A percentile compares a stretch with the other conserved stretches of the same genome.
phyloP scores from a whole-genome alignment of 1,140 invertebrate species.

The Tachypleus tridentatus region DNA sequence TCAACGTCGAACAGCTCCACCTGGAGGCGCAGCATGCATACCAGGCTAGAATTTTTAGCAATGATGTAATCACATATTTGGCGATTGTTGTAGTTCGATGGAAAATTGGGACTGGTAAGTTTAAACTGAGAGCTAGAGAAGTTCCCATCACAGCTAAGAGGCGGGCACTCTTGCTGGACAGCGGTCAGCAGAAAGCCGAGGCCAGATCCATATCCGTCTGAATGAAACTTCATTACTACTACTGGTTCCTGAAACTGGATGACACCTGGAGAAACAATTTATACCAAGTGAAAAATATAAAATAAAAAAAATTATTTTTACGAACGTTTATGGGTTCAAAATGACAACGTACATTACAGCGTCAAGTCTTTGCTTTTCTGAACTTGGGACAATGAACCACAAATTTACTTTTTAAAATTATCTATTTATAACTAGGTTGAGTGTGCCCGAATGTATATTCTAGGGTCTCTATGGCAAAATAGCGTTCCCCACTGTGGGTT shows the following conservation, averaged over 20 bases:
- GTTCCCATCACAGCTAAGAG: slow-evolving; percentile 9
- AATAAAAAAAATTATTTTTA: too few species aligned
- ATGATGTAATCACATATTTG: slow-evolving; percentile 11
- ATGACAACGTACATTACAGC: too few species aligned
- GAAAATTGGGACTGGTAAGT: slow-evolving; percentile 14
- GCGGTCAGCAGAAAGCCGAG: slow-evolving; percentile 18
- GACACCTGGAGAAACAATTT: too few species aligned
- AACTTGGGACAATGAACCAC: too few species aligned
- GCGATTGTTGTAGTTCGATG: slow-evolving; percentile 15
- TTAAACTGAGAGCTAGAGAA: slow-evolving; percentile 8
- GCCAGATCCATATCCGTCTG: slow-evolving; percentile 9
- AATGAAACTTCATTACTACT: slow-evolving; percentile 19
- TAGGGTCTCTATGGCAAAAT: too few species aligned
- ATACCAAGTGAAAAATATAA: too few species aligned
- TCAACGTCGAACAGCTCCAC: slow-evolving; percentile 16
- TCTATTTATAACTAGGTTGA: too few species aligned
- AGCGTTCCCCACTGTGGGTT: too few species aligned
- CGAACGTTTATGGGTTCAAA: too few species aligned
- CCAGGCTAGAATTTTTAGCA: slow-evolving; percentile 6
- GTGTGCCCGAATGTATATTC: too few species aligned
- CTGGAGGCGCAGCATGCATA: slow-evolving; percentile 12
- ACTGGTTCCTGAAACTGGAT: neutral
- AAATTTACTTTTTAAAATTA: too few species aligned
- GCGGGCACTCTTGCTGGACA: slow-evolving; percentile 17
- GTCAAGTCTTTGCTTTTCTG: too few species aligned